Base-by-base conservation (phyloP, 2,888 invertebrate genomes). In the Furcula furcula region DNA sequence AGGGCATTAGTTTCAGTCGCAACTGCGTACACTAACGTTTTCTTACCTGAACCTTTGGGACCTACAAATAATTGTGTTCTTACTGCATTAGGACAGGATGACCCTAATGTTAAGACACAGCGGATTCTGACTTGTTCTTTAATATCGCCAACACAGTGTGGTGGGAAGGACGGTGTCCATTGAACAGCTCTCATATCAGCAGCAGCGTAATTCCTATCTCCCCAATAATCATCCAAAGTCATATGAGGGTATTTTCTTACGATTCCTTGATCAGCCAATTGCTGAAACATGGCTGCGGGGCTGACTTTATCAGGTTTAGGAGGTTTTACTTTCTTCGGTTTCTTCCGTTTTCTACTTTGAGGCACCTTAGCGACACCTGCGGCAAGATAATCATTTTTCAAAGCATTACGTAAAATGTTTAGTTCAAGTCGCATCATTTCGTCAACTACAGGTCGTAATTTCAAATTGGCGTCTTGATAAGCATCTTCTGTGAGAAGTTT, bases 1-100 rank as follows among this genome's bases (percentile, higher is more conserved):
- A 94, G 92, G 3, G 95, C 92, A 30, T 93, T 92, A 0, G 93
- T 91, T 77, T 95, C 94, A 1, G 92, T 92, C 46, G 94, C 95
- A 15, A 96, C 87, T 0, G 94, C 94, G 55, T 95, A 90, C 0
- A 92, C 91, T 32, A 96, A 74, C 41, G 93, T 89, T 58, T 90
- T 91, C 74, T 96, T 95, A 0, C 95, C 96, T 19, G 90, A 87
- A 15, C 91, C 90, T 29, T 91, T 84, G 0, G 94, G 92, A 0
- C 96, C 96, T 15, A 91, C 92, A 12, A 96, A 82, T 31, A 95
- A 71, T 12, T 94, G 91, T 0, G 94, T 91, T 68, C 89, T 87
- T 5, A 81, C 75, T 31, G 79, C 81, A 31, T 79, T 72, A 31
- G 78, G 65, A 36, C 80, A 80, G 7, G 69, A 56, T 20, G 86